Conservation (phyloP, 2,888 invertebrate genomes). For the Mamestra brassicae region DNA sequence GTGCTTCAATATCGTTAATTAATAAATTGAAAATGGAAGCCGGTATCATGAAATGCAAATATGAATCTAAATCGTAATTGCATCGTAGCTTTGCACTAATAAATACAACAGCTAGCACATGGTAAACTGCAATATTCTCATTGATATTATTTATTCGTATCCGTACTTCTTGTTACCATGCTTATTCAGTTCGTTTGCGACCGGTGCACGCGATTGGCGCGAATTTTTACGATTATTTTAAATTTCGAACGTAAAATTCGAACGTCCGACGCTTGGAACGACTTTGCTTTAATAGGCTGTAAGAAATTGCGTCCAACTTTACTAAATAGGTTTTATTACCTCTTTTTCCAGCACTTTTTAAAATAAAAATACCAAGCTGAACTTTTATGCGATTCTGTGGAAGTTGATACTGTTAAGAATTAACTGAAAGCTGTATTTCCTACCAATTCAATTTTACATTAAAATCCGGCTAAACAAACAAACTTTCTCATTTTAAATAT, state of each 20-base stretch:
- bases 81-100: conserved; percentile 22
- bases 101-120: conserved; percentile 43
- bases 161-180: conserved; percentile 44
- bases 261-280: conserved; percentile 52
- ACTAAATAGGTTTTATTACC: conserved; percentile 53
- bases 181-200: conserved; percentile 62
- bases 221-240: conserved; percentile 67
- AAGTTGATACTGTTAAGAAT: conserved; percentile 22
- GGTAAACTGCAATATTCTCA: conserved; percentile 52
- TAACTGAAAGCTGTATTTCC: conserved; percentile 2
- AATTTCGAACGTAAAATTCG: conserved; percentile 65
- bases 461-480: conserved; percentile 23
- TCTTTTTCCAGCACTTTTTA: conserved; percentile 20
- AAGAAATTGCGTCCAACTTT: conserved; percentile 54
- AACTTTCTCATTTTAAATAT: conserved; percentile 52
- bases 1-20: neutral
- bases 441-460: conserved; percentile 26
- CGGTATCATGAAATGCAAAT: conserved; percentile 8
- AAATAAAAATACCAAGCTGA: conserved; percentile 21
- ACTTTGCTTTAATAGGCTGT: conserved; percentile 61
- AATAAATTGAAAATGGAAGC: conserved; percentile 4
- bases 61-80: conserved; percentile 27
- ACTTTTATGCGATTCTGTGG: conserved; percentile 27
- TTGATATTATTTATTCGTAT: conserved; percentile 57
- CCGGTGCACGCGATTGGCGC: conserved; percentile 63